Evolutionary conservation across 53 echinoderm and acorn worm species (phyloP).

Genomic region (Pentamera pediparva): DNA sequence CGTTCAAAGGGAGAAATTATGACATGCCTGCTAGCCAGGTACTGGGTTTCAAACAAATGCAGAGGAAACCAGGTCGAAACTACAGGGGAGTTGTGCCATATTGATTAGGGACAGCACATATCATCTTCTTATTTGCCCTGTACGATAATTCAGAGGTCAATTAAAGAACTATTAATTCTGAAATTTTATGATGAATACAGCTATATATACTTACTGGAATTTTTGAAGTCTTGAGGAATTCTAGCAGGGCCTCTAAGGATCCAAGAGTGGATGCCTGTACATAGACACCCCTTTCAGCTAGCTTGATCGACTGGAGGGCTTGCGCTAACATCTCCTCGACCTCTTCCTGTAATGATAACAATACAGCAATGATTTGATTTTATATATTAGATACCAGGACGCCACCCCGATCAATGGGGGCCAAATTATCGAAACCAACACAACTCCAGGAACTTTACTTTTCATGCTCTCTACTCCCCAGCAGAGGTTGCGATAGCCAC

Average conservation of each 20-base stretch:
- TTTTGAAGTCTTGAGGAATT: conserved; percentile 92
- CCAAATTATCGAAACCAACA: background rate
- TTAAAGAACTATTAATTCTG: background rate
- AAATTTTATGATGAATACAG: background rate
- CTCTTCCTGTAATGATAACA: conserved; percentile 61
- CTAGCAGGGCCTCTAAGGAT: conserved; percentile 89
- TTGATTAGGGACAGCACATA: no score
- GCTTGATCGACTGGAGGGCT: conserved; percentile 76
- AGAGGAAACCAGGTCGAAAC: no score
- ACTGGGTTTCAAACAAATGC: no score
- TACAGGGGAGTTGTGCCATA: no score
- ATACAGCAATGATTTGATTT: background rate
- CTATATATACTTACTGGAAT: conserved; percentile 70
- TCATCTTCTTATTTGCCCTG: background rate
- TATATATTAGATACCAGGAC: background rate
- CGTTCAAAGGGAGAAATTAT: no score
- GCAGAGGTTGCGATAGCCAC: background rate
- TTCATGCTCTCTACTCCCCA: background rate
- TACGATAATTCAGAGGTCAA: no score
- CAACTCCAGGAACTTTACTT: background rate
- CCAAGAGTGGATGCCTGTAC: conserved; percentile 97
- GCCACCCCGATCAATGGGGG: background rate
- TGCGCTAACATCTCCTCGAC: conserved; percentile 61
- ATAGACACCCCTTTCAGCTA: conserved; percentile 84
- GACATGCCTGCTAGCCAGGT: no score